These are phyloP conservation scores for Salticus scenicus DNA, from an alignment of 2,888 invertebrate species.

Conservation along the genomic window DNA sequence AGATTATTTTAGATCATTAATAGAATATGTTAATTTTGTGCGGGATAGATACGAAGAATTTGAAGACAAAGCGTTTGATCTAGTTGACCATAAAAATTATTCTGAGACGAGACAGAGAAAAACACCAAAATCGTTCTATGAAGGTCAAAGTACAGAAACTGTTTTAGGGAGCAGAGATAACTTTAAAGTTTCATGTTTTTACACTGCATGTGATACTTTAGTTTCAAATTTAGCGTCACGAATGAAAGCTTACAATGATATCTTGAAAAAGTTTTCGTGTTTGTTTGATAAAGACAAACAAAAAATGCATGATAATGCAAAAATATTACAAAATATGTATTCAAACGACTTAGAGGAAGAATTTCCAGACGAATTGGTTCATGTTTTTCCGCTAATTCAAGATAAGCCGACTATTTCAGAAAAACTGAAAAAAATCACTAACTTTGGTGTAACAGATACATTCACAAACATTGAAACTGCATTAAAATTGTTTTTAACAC, in stretches of 20 bases:
- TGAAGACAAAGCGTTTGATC: neutral
- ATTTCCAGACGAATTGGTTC: neutral
- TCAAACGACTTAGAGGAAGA: neutral
- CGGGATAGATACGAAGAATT: neutral
- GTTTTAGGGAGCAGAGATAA: neutral
- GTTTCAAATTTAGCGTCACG: neutral
- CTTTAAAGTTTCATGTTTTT: neutral
- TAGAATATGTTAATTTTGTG: neutral
- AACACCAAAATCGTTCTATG: neutral
- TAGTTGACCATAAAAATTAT: neutral
- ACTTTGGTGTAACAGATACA: neutral
- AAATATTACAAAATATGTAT: neutral
- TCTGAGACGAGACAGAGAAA: neutral
- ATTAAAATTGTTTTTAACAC: neutral
- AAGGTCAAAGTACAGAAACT: neutral
- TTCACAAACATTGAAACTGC: neutral
- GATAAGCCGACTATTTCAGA: neutral
- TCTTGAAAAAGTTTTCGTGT: neutral
- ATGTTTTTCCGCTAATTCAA: neutral
- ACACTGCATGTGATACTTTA: neutral
- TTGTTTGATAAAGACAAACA: neutral
- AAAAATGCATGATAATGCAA: neutral
- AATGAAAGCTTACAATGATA: neutral
- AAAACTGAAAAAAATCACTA: neutral
- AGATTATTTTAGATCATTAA: neutral